A percentile compares a stretch with the other conserved stretches of the same genome.
Conservation (phyloP, 2,888 invertebrate species). For the Anarsia innoxiella region DNA sequence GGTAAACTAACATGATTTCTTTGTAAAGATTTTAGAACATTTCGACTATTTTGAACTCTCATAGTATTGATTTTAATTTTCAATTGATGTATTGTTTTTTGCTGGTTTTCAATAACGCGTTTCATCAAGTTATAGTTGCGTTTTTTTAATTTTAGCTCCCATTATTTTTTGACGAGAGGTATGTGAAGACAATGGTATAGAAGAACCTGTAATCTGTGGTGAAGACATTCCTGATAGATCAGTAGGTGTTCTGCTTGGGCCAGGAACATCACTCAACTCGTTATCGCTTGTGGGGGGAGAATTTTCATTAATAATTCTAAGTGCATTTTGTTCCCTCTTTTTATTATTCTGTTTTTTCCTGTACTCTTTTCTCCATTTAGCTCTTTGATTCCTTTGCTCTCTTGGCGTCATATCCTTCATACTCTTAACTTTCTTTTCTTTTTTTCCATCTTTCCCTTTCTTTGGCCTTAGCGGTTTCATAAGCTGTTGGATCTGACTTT, state of each 20-base stretch:
- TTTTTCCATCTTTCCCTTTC: slow-evolving; percentile 1
- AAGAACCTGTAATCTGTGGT: not conserved
- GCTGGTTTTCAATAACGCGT: not conserved
- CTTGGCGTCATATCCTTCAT: not conserved
- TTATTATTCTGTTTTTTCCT: not conserved
- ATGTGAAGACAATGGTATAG: not conserved
- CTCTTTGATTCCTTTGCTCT: not conserved
- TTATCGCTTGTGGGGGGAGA: not conserved
- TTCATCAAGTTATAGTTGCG: not conserved
- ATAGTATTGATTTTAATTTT: not conserved
- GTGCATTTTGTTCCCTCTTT: not conserved
- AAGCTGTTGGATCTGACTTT: not conserved
- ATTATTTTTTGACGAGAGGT: not conserved
- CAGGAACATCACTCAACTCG: not conserved
- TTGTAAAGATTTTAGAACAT: not conserved
- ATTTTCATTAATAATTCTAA: not conserved
- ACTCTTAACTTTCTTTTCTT: slow-evolving; percentile 1
- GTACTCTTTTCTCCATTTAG: not conserved
- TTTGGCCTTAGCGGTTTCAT: slow-evolving; percentile 1
- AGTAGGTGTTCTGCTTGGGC: not conserved
- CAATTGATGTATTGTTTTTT: not conserved
- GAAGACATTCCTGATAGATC: not conserved
- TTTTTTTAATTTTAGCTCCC: not conserved
- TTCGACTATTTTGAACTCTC: not conserved
- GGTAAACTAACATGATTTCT: not conserved